Evolutionary conservation across 2,113 vertebrate genomes (phyloP).

Genomic region (Oplegnathus fasciatus): DNA sequence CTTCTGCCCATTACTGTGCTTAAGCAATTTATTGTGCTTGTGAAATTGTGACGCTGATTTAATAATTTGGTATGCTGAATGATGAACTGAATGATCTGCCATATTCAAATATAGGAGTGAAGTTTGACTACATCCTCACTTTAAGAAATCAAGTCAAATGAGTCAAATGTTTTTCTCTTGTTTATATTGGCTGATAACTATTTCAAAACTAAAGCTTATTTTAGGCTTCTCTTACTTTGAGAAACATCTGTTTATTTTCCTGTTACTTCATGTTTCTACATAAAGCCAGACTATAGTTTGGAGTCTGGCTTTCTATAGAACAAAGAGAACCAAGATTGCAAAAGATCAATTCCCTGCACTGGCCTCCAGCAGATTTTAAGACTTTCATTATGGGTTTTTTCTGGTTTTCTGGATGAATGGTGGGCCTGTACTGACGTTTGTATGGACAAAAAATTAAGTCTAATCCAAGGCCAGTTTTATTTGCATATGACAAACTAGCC

Average conservation of each 20-base stretch:
- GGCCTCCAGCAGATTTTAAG: slow-evolving; percentile 15
- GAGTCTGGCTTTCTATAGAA: neutral
- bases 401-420: slow-evolving; percentile 8
- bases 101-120: no score
- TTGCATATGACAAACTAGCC: slow-evolving; percentile 18
- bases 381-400: slow-evolving; percentile 11
- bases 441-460: slow-evolving; percentile 16
- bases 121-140: neutral
- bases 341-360: neutral
- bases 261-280: neutral
- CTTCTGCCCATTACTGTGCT: neutral
- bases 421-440: neutral
- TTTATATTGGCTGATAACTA: neutral
- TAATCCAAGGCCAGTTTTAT: neutral
- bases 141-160: neutral
- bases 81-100: neutral
- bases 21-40: slow-evolving; percentile 1
- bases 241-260: neutral
- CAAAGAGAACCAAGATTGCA: slow-evolving; percentile 21
- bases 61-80: neutral
- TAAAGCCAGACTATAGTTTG: neutral
- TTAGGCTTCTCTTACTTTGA: neutral
- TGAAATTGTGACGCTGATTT: neutral
- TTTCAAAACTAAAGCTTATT: neutral
- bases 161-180: neutral